These are phyloP conservation scores for Mastomys natalensis DNA, from an alignment of 2,113 vertebrate species.

Conservation along the genomic window DNA sequence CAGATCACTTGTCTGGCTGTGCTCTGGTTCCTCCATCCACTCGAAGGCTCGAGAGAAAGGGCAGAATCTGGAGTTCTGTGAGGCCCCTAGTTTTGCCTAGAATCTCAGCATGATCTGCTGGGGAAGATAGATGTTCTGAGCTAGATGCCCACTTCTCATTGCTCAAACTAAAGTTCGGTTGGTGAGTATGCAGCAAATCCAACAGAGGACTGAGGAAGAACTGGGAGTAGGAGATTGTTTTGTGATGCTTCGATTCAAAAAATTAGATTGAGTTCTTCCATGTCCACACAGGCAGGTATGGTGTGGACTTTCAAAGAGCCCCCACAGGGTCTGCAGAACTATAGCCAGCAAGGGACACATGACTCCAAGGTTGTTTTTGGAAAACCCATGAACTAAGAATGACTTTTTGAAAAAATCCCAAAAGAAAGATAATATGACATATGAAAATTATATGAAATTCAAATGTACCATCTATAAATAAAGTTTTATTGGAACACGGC, in stretches of 20 bases:
- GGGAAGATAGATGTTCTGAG: background rate
- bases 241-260: slow-evolving; percentile 56
- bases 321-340: background rate
- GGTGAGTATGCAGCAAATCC: background rate
- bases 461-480: slow-evolving; percentile 54
- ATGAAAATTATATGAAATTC: slow-evolving; percentile 42
- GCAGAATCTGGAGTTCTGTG: background rate
- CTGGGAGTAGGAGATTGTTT: slow-evolving; percentile 11
- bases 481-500: slow-evolving; percentile 46
- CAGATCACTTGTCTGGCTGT: background rate
- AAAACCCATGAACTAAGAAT: background rate
- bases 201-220: slow-evolving; percentile 34
- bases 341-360: background rate
- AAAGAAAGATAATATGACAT: background rate
- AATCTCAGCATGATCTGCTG: background rate
- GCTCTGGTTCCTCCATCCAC: background rate
- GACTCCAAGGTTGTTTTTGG: background rate
- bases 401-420: background rate
- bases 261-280: slow-evolving; percentile 42
- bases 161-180: background rate
- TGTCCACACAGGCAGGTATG: slow-evolving; percentile 8
- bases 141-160: background rate
- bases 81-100: background rate
- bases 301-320: slow-evolving; percentile 41
- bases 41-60: background rate